Evolutionary conservation across 2,797 vertebrate species (phyloP), one percentile per base, ranked within the genome.

Genomic region (Hipposideros larvatus): DNA sequence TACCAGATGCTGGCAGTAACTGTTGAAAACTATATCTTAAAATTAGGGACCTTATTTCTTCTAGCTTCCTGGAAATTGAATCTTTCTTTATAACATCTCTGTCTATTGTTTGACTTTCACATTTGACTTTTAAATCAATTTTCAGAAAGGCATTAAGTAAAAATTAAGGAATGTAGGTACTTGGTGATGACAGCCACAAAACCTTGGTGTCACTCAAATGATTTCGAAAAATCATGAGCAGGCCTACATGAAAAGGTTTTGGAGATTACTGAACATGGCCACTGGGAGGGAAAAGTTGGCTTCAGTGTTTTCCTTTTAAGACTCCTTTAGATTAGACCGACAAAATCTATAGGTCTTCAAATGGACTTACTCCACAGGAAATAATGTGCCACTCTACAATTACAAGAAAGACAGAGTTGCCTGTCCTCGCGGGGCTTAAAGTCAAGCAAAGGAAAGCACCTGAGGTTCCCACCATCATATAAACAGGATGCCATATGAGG

Each of bases 41-140:
- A 86, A 97, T 97, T 96, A 95, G 55, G 93, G 11, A 91, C 41
- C 53, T 75, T 92, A 51, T 92, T 87, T 91, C 77, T 15, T 14
- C 71, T 83, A 96, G 84, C 66, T 97, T 93, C 93, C 95, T 96
- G 82, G 93, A 93, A 94, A 95, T 90, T 84, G 66, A 97, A 94
- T 93, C 95, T 94, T 78, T 92, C 68, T 94, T 78, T 91, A 34
- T 78, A 97, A 89, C 55, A 94, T 88, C 75, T 86, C 84, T 87
- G 63, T 70, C 88, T 95, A 96, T 86, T 98, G 82, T 97, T 46
- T 96, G 74, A 96, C 85, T 97, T 96, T 79, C 88, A 92, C 94
- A 95, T 95, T 94, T 97, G 84, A 97, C 96, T 96, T 97, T 95
- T 93, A 97, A 97, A 94, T 95, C 74, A 73, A 92, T 75, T 96